Evolutionary conservation across 2,113 vertebrate species (phyloP), one percentile per base, ranked within the genome.

Genomic region (Arothron firmamentum): DNA sequence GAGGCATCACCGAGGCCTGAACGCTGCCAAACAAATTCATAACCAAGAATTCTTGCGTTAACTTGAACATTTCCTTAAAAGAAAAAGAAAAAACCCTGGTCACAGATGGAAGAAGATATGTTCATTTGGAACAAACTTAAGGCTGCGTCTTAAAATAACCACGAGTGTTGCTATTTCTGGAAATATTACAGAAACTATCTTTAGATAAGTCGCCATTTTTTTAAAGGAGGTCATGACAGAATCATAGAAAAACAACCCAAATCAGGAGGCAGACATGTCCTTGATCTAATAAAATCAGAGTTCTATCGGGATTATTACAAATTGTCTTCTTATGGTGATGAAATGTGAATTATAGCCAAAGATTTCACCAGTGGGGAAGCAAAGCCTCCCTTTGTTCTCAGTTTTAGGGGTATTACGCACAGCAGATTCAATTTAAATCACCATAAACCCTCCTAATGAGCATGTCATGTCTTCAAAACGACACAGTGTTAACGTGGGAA

Each of bases 391-490:
- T 79, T 69, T 78, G 63, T 62, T 65, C 60, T 67, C 31, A 51
- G 52, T 65, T 19, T 72, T 45, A 59, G 57, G 49, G 43, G 70
- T 69, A 63, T 72, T 77, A 67, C 3, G 46, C 64, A 67, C 25
- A 48, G 20, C 59, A 60, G 54, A 65, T 58, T 70, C 3, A 4
- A 58, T 71, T 28, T 51, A 66, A 77, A 72, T 73, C 13, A 9
- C 49, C 42, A 56, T 77, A 72, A 88, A 70, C 57, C 71, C 59
- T 50, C 28, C 51, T 77, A 79, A 82, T 59, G 59, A 73, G 76
- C 46, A 19, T 60, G 85, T 78, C 65, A 56, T 19, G 53, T 78
- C 56, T 81, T 63, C 57, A 80, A 63, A 58, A 52, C 28, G 65
- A 68, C 63, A 70, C 59, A 43, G 48, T 62, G 67, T 72, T 43